Percentiles rank a stretch among this genome's conserved stretches.
These are phyloP conservation scores for Antrozous pallidus DNA, from an alignment of 2,797 vertebrate genomes.

Conservation along the genomic window DNA sequence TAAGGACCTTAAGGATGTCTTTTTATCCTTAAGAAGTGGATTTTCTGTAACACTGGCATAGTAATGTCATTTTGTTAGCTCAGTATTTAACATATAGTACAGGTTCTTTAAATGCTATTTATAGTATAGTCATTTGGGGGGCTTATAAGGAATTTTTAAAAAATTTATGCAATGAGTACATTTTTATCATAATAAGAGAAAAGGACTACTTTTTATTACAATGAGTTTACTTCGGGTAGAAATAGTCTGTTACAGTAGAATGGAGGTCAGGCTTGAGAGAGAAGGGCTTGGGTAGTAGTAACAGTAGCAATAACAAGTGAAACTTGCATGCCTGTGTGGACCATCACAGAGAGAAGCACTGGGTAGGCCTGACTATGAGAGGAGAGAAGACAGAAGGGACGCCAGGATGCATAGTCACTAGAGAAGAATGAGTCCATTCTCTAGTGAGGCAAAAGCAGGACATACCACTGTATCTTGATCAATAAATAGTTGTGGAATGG, in stretches of 20 bases:
- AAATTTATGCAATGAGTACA: background rate
- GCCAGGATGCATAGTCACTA: background rate
- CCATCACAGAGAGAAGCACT: background rate
- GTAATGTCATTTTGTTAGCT: background rate
- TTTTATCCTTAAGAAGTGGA: background rate
- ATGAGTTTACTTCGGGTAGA: background rate
- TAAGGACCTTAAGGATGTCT: background rate
- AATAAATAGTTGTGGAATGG: background rate
- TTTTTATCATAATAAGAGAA: background rate
- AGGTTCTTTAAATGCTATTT: background rate
- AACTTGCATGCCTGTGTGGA: background rate
- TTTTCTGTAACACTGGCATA: background rate
- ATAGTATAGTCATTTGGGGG: background rate
- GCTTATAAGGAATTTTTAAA: background rate
- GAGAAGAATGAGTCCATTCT: background rate
- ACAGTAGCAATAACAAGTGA: background rate
- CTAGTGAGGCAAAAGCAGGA: background rate
- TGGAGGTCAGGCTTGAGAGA: background rate
- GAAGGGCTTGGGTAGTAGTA: background rate
- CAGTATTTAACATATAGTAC: background rate
- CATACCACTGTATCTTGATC: background rate
- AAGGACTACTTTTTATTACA: background rate
- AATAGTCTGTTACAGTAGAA: background rate
- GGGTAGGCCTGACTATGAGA: background rate
- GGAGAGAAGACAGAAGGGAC: background rate